Evolutionary conservation across 2,797 vertebrate genomes (phyloP).

Genomic region (Perodicticus potto): DNA sequence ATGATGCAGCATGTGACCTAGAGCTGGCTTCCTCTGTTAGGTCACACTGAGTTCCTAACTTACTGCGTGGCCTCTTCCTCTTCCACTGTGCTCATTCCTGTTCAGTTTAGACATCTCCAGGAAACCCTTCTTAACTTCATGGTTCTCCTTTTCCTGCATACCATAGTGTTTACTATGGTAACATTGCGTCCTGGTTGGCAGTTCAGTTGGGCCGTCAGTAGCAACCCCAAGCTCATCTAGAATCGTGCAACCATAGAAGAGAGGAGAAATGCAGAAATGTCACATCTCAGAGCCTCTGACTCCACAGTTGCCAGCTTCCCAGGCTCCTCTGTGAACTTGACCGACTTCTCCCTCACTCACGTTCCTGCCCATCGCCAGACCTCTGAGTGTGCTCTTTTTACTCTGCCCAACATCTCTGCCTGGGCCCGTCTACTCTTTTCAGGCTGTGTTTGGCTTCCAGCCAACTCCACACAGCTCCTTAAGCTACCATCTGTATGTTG

Average conservation of each 20-base stretch:
- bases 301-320: neutral
- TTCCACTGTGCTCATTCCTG: neutral
- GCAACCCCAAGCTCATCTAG: neutral
- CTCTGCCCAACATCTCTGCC: neutral
- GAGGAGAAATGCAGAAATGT: neutral
- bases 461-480: neutral
- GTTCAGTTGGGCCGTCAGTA: neutral
- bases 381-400: neutral
- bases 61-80: neutral
- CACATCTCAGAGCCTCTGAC: neutral
- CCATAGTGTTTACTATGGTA: neutral
- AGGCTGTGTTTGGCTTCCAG: neutral
- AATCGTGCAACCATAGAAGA: neutral
- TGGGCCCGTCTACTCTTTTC: neutral
- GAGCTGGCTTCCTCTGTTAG: neutral
- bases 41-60: neutral
- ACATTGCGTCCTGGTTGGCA: rapidly evolving
- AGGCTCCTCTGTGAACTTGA: neutral
- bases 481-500: neutral
- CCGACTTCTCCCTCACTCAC: neutral
- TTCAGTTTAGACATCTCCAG: neutral
- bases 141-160: neutral
- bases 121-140: neutral
- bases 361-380: neutral
- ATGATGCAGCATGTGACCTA: rapidly evolving